Evolutionary conservation across 1,140 invertebrate species (phyloP).

Genomic region (Drosophila sulfurigaster): DNA sequence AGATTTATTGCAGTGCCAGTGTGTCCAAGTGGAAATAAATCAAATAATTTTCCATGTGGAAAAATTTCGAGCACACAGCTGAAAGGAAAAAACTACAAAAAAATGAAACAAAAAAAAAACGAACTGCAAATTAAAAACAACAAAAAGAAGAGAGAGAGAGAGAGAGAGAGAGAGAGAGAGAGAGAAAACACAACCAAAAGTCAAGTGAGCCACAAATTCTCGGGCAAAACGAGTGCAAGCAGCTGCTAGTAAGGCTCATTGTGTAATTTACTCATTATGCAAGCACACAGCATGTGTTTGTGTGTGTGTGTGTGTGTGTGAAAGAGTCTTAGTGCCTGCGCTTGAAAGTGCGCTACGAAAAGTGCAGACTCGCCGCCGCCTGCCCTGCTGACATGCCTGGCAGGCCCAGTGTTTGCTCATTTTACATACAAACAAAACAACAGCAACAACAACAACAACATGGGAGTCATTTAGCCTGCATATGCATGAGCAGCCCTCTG

Average conservation of each 20-base stretch:
- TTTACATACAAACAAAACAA: slow-evolving; percentile 64
- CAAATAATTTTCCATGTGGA: slow-evolving; percentile 84
- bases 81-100: slow-evolving; percentile 8
- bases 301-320: slow-evolving; percentile 29
- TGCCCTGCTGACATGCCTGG: slow-evolving; percentile 13
- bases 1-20: slow-evolving; percentile 84
- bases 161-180: slow-evolving; percentile 26
- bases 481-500: slow-evolving; percentile 61
- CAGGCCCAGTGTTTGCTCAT: slow-evolving; percentile 52
- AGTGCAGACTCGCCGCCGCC: slow-evolving; percentile 20
- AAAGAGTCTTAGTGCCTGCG: slow-evolving; percentile 25
- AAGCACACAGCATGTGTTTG: slow-evolving; percentile 36
- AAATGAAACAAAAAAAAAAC: neutral
- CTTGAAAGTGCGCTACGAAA: slow-evolving; percentile 37
- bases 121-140: slow-evolving; percentile 48
- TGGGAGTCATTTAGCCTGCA: slow-evolving; percentile 46
- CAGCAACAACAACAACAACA: slow-evolving; percentile 24
- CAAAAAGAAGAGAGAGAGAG: slow-evolving; percentile 33
- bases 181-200: slow-evolving; percentile 54
- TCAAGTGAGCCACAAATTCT: slow-evolving; percentile 63
- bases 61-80: slow-evolving; percentile 71
- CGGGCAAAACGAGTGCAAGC: slow-evolving; percentile 39
- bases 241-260: slow-evolving; percentile 62
- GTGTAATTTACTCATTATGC: slow-evolving; percentile 82
- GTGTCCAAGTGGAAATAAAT: slow-evolving; percentile 84